Percentiles rank a stretch among this genome's conserved stretches.
Evolutionary conservation across 2,113 vertebrate genomes (phyloP).

Genomic region (Propithecus coquereli): DNA sequence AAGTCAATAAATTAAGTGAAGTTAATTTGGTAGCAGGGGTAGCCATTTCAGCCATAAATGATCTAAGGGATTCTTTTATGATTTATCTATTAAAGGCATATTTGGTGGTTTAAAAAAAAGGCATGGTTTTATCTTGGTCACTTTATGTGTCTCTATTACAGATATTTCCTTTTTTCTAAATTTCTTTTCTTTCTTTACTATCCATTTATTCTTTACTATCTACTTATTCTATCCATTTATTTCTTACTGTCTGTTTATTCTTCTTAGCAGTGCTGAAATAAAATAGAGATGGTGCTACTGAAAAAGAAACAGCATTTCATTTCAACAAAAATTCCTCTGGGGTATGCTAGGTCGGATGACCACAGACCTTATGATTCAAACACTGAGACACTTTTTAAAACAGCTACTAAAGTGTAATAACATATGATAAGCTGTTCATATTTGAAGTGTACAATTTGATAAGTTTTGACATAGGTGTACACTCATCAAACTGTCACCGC

Average conservation of each 20-base stretch:
- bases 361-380: not conserved
- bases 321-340: not conserved
- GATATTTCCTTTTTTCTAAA: not conserved
- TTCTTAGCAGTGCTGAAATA: too few species aligned
- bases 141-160: not conserved
- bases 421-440: not conserved
- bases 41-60: not conserved
- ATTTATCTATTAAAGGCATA: not conserved
- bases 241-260: too few species aligned
- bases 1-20: conserved; percentile 17
- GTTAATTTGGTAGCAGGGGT: not conserved
- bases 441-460: not conserved
- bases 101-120: not conserved
- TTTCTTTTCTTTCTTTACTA: not conserved
- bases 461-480: not conserved
- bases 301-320: not conserved
- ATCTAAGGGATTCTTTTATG: not conserved
- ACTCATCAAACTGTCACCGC: not conserved
- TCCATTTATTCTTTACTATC: not conserved
- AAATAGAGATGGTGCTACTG: not conserved
- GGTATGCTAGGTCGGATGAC: not conserved
- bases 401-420: not conserved
- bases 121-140: not conserved
- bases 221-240: not conserved
- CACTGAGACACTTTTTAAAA: not conserved